These are phyloP conservation scores for Quadroppia sp. DNA, from an alignment of 2,888 invertebrate genomes.

Conservation along the genomic window DNA sequence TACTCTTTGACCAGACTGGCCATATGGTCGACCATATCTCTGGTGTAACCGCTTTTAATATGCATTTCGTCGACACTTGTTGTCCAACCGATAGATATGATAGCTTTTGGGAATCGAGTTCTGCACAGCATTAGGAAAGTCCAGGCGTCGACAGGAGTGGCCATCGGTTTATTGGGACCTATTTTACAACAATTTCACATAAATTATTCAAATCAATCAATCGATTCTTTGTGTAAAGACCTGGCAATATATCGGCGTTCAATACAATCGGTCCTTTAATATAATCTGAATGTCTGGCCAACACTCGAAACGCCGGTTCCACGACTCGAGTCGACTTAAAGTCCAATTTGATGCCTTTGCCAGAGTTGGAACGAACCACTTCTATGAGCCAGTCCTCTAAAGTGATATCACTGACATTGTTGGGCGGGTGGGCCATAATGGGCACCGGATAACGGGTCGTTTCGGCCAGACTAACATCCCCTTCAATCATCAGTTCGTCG, in stretches of 20 bases:
- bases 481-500: conserved; percentile 47
- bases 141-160: conserved; percentile 48
- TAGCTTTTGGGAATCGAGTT: conserved; percentile 48
- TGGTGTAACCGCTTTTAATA: conserved; percentile 44
- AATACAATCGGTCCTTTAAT: conserved; percentile 48
- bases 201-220: background rate
- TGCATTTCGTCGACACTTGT: conserved; percentile 43
- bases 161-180: conserved; percentile 47
- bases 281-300: conserved; percentile 48
- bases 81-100: conserved; percentile 49
- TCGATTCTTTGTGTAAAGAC: conserved; percentile 6
- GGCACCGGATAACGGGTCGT: conserved; percentile 50
- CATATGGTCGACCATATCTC: conserved; percentile 48
- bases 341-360: conserved; percentile 54
- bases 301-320: conserved; percentile 50
- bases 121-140: conserved; percentile 48
- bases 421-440: conserved; percentile 53
- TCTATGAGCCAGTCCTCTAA: conserved; percentile 52
- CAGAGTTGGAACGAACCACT: conserved; percentile 47
- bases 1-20: conserved; percentile 48
- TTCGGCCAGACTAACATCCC: conserved; percentile 47
- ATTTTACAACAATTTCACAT: background rate
- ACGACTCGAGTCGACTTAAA: conserved; percentile 53
- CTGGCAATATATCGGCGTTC: conserved; percentile 48
- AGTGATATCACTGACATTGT: conserved; percentile 51